Evolutionary conservation across 92 coral and sea anemone species (phyloP).

Genomic region (Epizoanthus rinbou): DNA sequence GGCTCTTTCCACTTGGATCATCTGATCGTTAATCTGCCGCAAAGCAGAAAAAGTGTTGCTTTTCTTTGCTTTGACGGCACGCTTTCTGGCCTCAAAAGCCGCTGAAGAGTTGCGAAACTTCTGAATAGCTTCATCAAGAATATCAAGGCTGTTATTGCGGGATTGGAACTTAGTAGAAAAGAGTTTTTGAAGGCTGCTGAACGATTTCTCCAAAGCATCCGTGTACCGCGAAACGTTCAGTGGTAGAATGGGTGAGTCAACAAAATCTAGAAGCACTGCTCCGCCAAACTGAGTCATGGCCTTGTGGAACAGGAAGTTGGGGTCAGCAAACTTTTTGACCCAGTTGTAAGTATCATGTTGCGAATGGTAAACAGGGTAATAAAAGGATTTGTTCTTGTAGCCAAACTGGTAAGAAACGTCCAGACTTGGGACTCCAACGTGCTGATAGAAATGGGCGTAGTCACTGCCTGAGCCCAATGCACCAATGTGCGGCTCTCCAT

Average conservation of each 20-base stretch:
- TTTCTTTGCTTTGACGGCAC: background rate
- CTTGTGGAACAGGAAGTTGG: conserved; percentile 3
- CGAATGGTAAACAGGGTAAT: conserved; percentile 1
- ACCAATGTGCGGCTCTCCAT: background rate
- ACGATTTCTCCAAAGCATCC: background rate
- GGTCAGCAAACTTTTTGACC: background rate
- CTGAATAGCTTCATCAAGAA: background rate
- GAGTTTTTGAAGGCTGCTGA: background rate
- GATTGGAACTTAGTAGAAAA: background rate
- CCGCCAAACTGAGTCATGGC: conserved; percentile 27
- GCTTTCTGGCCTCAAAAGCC: background rate
- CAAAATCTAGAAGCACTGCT: background rate
- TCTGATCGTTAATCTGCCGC: conserved; percentile 75
- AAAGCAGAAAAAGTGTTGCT: conserved; percentile 52
- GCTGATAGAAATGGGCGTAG: background rate
- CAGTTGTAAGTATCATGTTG: conserved; percentile 13
- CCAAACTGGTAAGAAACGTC: background rate
- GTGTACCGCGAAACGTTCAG: conserved; percentile 13
- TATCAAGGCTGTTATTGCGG: background rate
- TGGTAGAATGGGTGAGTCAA: background rate
- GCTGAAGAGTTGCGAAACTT: background rate
- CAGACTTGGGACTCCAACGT: background rate
- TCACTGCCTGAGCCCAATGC: background rate
- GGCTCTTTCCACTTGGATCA: conserved; percentile 74
- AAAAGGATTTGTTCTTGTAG: background rate